A percentile compares a stretch with the other conserved stretches of the same genome.
Conservation (phyloP, 2,888 invertebrate species). For the Stomorhina lunata region DNA sequence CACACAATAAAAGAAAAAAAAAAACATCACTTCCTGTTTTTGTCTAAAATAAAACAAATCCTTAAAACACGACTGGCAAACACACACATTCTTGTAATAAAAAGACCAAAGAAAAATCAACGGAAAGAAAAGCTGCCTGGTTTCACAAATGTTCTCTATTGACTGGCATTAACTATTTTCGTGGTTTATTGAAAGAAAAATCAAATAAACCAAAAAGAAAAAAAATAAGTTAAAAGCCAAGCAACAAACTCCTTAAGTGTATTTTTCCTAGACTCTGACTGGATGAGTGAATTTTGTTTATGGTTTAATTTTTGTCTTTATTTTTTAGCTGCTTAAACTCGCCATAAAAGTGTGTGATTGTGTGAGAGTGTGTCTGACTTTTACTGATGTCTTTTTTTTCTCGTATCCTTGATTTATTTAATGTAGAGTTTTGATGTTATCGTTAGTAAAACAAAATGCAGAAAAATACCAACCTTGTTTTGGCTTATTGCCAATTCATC, state of each 20-base stretch:
- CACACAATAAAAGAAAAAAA: neutral
- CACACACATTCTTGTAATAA: neutral
- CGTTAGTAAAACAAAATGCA: conserved; percentile 3
- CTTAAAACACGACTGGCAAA: neutral
- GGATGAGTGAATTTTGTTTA: conserved; percentile 53
- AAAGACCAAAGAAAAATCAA: conserved; percentile 1
- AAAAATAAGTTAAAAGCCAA: conserved; percentile 47
- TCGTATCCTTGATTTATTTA: conserved; percentile 27
- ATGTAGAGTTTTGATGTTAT: conserved; percentile 31
- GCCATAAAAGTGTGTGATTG: neutral
- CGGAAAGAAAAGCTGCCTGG: conserved; percentile 22
- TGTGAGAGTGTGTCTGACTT: neutral
- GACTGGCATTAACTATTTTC: conserved; percentile 61
- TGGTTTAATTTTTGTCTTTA: conserved; percentile 33
- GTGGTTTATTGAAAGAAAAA: conserved; percentile 61
- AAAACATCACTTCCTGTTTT: conserved; percentile 49
- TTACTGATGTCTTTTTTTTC: no score
- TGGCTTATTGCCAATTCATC: conserved; percentile 54
- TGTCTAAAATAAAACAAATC: conserved; percentile 40
- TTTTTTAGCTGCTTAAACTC: conserved; percentile 12
- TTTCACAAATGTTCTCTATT: conserved; percentile 55
- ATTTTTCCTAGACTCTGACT: conserved; percentile 44
- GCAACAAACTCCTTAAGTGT: conserved; percentile 45
- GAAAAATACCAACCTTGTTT: neutral
- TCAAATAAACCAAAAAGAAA: neutral